A percentile compares a stretch with the other conserved stretches of the same genome.
These are phyloP conservation scores for Clusia tigrina DNA, from an alignment of 2,888 invertebrate genomes.

Conservation along the genomic window DNA sequence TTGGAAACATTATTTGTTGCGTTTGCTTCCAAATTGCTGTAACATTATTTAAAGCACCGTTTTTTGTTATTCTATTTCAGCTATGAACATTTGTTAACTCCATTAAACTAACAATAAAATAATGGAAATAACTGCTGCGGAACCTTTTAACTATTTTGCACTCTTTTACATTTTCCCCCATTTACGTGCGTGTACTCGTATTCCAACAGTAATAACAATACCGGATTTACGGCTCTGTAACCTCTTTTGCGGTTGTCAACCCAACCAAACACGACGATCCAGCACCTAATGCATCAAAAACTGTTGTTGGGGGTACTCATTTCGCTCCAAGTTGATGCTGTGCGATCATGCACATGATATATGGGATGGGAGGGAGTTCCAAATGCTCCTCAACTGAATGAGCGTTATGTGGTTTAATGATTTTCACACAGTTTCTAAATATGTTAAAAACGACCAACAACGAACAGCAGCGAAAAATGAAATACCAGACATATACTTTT, in stretches of 20 bases:
- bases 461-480: not conserved
- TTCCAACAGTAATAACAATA: constrained; percentile 35
- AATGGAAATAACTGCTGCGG: constrained; percentile 15
- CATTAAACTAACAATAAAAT: constrained; percentile 5
- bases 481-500: not conserved
- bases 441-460: not conserved
- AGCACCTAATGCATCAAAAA: not conserved
- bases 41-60: not conserved
- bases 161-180: not conserved
- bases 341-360: not conserved
- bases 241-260: constrained; percentile 40
- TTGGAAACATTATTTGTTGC: too few species aligned
- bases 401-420: not conserved
- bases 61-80: not conserved
- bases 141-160: constrained; percentile 10
- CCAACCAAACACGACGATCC: constrained; percentile 18
- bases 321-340: not conserved
- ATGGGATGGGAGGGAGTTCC: not conserved
- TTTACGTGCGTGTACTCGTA: not conserved
- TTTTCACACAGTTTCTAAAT: not conserved
- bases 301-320: not conserved
- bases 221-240: constrained; percentile 43
- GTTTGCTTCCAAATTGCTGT: not conserved
- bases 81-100: not conserved
- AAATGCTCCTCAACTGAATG: not conserved